Evolutionary conservation across 2,888 invertebrate genomes (phyloP).

Genomic region (Acrocyrtus sp.): DNA sequence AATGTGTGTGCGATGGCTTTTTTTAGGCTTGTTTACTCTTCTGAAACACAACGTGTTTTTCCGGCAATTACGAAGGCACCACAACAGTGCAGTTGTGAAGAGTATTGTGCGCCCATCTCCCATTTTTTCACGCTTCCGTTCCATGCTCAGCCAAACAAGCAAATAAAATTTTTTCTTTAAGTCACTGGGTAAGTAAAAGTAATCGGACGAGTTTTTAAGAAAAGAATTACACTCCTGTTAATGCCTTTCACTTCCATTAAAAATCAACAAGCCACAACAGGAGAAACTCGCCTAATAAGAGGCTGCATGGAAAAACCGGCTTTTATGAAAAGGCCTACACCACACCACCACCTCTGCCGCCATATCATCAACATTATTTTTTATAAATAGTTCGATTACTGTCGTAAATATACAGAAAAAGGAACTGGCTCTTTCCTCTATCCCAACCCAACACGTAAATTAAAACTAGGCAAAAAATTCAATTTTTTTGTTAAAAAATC

Average conservation of each 20-base stretch:
- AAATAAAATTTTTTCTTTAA: constrained; percentile 21
- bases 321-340: too few relatives aligned
- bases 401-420: too few relatives aligned
- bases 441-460: too few relatives aligned
- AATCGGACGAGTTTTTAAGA: constrained; percentile 33
- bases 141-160: constrained; percentile 3
- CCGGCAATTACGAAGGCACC: constrained; percentile 10
- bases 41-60: constrained; percentile 18
- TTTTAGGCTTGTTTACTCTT: constrained; percentile 24
- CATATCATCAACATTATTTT: too few relatives aligned
- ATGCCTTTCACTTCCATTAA: not conserved
- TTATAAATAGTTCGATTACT: too few relatives aligned
- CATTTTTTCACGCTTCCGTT: constrained; percentile 36
- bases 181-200: constrained; percentile 46
- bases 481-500: too few relatives aligned
- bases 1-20: constrained; percentile 3
- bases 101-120: not conserved
- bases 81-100: not conserved
- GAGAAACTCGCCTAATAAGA: not conserved
- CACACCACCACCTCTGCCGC: too few relatives aligned
- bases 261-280: not conserved
- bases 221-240: not conserved
- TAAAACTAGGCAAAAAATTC: too few relatives aligned
- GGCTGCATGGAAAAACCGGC: too few relatives aligned
- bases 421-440: too few relatives aligned